Base-by-base conservation (phyloP, 2,113 vertebrate species). In the Oncorhynchus gorbuscha region DNA sequence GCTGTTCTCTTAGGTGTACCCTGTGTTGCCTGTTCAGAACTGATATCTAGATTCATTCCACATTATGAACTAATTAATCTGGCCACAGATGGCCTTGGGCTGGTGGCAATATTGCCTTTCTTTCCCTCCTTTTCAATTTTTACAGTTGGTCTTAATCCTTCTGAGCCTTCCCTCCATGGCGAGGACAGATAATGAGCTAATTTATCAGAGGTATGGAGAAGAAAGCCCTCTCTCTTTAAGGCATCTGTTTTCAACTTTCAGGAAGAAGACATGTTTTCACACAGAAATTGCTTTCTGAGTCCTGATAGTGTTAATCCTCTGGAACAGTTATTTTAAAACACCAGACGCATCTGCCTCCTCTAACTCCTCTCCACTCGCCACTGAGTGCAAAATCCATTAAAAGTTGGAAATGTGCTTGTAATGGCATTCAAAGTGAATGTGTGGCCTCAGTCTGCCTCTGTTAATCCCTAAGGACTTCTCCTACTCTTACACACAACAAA, bases 301-400 rank as follows among this genome's bases (percentile, higher is more conserved):
- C 77, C 83, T 79, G 89, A 91, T 92, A 86, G 83, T 14, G 77
- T 85, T 90, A 92, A 92, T 92, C 90, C 89, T 76, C 79, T 87
- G 85, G 86, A 89, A 89, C 79, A 88, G 85, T 85, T 76, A 73
- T 80, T 83, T 83, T 79, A 80, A 82, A 87, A 78, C 77, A 73
- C 76, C 73, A 62, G 73, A 78, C 71, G 76, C 85, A 66, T 84
- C 84, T 5, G 3, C 13, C 51, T 55, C 51, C 16, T 55, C 14
- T 55, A 55, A 55, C 51, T 55, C 51, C 79, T 78, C 64, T 51
- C 80, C 81, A 55, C 74, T 71, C 73, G 78, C 75, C 24, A 11
- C 76, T 13, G 71, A 86, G 83, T 77, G 79, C 88, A 90, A 82
- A 92, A 91, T 82, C 89, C 82, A 91, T 92, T 90, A 91, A 91